A percentile compares a stretch with the other conserved stretches of the same genome.
These are phyloP conservation scores for Marmota monax DNA, from an alignment of 2,113 vertebrate genomes.

Conservation along the genomic window DNA sequence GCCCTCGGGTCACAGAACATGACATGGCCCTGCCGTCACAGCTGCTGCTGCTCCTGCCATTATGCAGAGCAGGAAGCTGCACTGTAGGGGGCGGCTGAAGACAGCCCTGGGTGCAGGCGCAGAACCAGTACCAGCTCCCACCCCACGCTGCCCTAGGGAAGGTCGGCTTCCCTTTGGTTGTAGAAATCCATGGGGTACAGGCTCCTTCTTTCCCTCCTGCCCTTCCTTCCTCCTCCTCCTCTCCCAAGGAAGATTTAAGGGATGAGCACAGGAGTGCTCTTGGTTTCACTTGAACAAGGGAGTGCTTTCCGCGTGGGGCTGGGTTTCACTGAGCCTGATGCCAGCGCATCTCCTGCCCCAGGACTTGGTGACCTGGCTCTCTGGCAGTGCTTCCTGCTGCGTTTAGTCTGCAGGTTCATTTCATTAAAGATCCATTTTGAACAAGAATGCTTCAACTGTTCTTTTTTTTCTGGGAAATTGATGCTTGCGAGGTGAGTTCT, in stretches of 20 bases:
- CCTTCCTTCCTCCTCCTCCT: no score
- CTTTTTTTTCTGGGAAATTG: background rate
- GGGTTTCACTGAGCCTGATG: background rate
- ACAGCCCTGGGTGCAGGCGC: rapidly evolving
- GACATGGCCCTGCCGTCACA: rapidly evolving
- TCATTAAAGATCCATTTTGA: background rate
- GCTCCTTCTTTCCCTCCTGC: background rate
- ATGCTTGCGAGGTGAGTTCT: background rate
- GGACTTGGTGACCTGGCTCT: background rate
- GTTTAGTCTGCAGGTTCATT: rapidly evolving
- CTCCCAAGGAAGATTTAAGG: background rate
- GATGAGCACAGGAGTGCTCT: rapidly evolving
- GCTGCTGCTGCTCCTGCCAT: no score
- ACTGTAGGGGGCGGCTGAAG: no score
- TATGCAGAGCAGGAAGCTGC: background rate
- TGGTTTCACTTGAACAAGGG: background rate
- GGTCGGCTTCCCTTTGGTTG: background rate
- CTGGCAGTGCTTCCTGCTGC: rapidly evolving
- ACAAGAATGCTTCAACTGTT: rapidly evolving
- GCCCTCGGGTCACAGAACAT: rapidly evolving
- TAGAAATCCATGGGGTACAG: rapidly evolving
- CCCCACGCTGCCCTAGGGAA: background rate
- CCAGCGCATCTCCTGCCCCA: rapidly evolving
- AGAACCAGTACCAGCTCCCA: rapidly evolving
- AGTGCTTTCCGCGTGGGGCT: background rate